Evolutionary conservation across 2,888 invertebrate species (phyloP).

Genomic region (Imbricaverruca yamaguchii): DNA sequence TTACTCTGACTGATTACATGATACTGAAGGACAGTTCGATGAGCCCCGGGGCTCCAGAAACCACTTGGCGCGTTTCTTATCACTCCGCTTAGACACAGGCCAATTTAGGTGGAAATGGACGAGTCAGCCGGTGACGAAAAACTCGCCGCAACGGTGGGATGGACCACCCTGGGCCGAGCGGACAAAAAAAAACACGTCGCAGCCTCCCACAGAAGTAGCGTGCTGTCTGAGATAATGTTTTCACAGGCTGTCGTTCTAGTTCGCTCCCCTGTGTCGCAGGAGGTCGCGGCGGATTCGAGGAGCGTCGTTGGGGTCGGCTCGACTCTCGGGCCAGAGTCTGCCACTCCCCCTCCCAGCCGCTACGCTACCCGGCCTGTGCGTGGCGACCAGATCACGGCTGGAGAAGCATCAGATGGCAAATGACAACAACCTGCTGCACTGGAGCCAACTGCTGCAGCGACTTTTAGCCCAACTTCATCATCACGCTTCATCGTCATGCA

Average conservation of each 20-base stretch:
- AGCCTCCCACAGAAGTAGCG: not conserved
- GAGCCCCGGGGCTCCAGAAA: not conserved
- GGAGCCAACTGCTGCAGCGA: too few relatives aligned
- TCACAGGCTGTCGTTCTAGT: not conserved
- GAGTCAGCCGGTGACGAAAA: not conserved
- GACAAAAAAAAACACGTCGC: not conserved
- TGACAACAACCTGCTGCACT: too few relatives aligned
- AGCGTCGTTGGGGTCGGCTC: too few relatives aligned
- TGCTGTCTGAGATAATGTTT: constrained; percentile 15
- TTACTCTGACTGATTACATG: not conserved
- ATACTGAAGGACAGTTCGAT: not conserved
- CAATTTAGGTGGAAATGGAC: not conserved
- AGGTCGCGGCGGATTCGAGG: not conserved
- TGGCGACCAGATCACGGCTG: too few relatives aligned
- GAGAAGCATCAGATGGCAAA: too few relatives aligned
- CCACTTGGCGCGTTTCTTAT: not conserved
- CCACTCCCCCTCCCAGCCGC: too few relatives aligned
- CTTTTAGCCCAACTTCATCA: too few relatives aligned
- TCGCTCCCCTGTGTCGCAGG: too few relatives aligned
- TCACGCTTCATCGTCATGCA: too few relatives aligned
- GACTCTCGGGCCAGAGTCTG: too few relatives aligned
- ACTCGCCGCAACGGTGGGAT: not conserved
- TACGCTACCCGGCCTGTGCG: too few relatives aligned
- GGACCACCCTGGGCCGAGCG: not conserved
- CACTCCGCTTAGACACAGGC: not conserved